Conservation (phyloP, 2,113 vertebrate species). For the Progne subis region DNA sequence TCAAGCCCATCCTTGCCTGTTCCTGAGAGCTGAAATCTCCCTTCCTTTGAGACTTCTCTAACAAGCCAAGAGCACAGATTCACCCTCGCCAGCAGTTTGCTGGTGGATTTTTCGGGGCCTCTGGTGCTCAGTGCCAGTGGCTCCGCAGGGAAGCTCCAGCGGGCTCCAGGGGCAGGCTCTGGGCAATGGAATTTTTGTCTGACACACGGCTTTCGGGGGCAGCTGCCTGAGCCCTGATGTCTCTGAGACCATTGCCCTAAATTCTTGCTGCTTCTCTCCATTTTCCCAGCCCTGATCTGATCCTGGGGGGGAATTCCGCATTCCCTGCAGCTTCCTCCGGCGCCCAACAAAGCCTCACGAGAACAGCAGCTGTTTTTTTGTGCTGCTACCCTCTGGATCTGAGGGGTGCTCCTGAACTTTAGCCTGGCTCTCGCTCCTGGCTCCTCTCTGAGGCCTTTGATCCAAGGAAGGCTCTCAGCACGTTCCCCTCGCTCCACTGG, state of each 20-base stretch:
- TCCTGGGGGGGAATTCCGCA: neutral
- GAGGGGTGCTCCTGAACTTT: slow-evolving; percentile 14
- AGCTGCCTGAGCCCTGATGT: neutral
- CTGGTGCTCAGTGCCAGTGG: neutral
- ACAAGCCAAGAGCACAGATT: neutral
- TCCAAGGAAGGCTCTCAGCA: neutral
- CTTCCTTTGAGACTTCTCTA: neutral
- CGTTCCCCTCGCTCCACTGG: neutral
- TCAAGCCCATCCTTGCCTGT: neutral
- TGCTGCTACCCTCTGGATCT: neutral
- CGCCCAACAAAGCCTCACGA: neutral
- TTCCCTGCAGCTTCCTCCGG: neutral
- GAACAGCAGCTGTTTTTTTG: neutral
- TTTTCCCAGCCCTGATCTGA: neutral
- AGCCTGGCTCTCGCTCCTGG: neutral
- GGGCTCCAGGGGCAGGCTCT: neutral
- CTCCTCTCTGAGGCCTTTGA: neutral
- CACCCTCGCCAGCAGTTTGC: neutral
- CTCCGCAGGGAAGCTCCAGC: neutral
- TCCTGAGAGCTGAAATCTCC: neutral
- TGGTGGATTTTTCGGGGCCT: neutral
- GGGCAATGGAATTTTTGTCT: neutral
- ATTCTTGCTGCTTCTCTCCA: neutral
- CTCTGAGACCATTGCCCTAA: neutral
- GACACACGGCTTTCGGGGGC: neutral